Base-by-base conservation (phyloP, 2,797 vertebrate species). In the Anas georgica region DNA sequence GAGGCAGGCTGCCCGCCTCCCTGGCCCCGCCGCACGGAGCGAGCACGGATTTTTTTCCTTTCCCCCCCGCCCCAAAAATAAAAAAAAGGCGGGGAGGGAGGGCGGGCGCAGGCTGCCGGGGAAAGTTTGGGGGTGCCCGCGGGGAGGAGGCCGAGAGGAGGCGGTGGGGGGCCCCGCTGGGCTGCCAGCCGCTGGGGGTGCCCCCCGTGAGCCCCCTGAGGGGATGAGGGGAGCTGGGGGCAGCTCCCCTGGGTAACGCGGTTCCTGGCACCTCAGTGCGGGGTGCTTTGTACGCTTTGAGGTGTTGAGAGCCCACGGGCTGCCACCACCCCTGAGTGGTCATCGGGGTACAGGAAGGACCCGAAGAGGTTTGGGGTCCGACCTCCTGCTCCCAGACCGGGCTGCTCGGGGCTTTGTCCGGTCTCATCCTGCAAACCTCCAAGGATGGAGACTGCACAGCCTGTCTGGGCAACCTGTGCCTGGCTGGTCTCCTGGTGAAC, bases 71-170 rank as follows among this genome's bases (percentile, higher is more conserved):
- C 20, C 10, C 18, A 15, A 35, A 50, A 50, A 50, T 25, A 13
- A 48, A 21, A 50, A 50, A 14, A 50, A 50, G 58, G 66, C 66
- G 66, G 77, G 73, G 63, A 74, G 83, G 56, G 13, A 45, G 77
- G 62, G 85, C 70, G 69, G 74, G 92, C 58, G 82, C 81, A 87
- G 81, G 78, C 82, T 64, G 90, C 89, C 74, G 74, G 20, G 69
- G 66, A 90, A 95, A 96, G 93, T 95, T 96, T 94, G 91, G 83
- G 88, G 87, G 54, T 81, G 91, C 81, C 80, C 2, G 74, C 62
- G 69, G 84, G 3, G 88, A 54, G 90, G 70, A 39, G 18, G 33
- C 46, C 81, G 81, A 6, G 92, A 41, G 92, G 83, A 26, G 94
- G 90, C 76, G 87, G 80, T 0, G 72, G 12, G 59, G 87, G 63